These are phyloP conservation scores for Arenaria interpres DNA, from an alignment of 2,113 vertebrate species.

Conservation along the genomic window DNA sequence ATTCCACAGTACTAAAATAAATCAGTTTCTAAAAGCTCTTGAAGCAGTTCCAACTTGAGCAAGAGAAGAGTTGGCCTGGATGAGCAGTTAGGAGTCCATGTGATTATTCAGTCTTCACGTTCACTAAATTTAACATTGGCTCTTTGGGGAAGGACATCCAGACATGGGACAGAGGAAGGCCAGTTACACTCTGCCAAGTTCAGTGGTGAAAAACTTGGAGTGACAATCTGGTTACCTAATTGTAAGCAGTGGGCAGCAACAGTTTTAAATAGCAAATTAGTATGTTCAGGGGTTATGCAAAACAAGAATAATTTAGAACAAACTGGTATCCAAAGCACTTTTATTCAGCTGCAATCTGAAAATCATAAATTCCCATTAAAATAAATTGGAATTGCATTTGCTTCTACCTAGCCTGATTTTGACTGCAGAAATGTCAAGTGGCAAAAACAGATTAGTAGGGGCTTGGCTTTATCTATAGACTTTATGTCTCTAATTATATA, in stretches of 20 bases:
- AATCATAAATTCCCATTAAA: conserved; percentile 26
- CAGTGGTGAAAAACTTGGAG: neutral
- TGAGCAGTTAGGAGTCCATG: neutral
- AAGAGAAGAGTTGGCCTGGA: neutral
- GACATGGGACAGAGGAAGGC: neutral
- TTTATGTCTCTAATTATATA: neutral
- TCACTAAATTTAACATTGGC: neutral
- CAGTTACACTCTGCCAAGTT: neutral
- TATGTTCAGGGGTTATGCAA: neutral
- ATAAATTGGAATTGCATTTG: neutral
- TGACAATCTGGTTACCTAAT: neutral
- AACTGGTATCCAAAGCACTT: neutral
- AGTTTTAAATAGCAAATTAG: neutral
- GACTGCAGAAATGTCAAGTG: neutral
- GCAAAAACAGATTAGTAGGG: neutral
- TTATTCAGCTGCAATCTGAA: neutral
- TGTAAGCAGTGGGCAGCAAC: neutral
- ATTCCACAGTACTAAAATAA: conserved; percentile 10
- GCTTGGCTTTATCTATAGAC: neutral
- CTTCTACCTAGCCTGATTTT: neutral
- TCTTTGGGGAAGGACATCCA: neutral
- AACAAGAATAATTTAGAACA: neutral
- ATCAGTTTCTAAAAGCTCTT: neutral
- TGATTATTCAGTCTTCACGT: neutral
- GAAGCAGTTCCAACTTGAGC: conserved; percentile 23